These are phyloP conservation scores for Protodeltote pygarga DNA, from an alignment of 2,888 invertebrate genomes.

Conservation along the genomic window DNA sequence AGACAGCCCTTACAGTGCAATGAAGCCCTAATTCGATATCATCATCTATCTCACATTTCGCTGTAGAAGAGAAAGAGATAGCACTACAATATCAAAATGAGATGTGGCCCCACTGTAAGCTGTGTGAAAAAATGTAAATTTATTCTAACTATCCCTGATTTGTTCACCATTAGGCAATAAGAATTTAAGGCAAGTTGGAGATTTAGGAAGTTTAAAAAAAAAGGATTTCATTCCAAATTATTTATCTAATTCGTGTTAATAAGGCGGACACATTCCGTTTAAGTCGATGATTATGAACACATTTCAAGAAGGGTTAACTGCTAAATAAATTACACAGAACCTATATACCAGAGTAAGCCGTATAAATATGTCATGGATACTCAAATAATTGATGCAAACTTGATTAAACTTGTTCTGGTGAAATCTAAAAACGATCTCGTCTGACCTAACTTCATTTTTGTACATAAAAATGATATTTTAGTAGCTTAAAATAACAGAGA, in stretches of 20 bases:
- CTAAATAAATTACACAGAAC: slow-evolving; percentile 48
- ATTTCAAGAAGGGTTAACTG: slow-evolving; percentile 20
- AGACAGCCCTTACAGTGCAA: slow-evolving; percentile 50
- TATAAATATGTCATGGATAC: too few relatives aligned
- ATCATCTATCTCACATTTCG: slow-evolving; percentile 21
- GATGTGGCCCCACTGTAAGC: slow-evolving; percentile 39
- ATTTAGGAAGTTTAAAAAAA: slow-evolving; percentile 23
- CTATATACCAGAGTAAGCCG: too few relatives aligned
- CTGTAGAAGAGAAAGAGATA: slow-evolving; percentile 30
- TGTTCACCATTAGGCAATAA: slow-evolving; percentile 9
- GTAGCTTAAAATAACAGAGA: slow-evolving; percentile 2
- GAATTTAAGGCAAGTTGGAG: slow-evolving; percentile 3
- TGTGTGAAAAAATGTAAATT: slow-evolving; percentile 6
- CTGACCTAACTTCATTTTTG: neutral
- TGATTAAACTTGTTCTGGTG: too few relatives aligned
- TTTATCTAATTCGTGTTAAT: neutral
- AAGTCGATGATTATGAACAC: slow-evolving; percentile 35
- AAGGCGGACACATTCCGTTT: slow-evolving; percentile 12
- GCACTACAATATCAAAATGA: slow-evolving; percentile 7
- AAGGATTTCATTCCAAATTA: neutral
- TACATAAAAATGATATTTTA: neutral
- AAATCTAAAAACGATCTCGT: too few relatives aligned
- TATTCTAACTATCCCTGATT: slow-evolving; percentile 11
- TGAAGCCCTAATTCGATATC: slow-evolving; percentile 11
- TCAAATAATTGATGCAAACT: too few relatives aligned